Evolutionary conservation across 2,888 invertebrate species (phyloP).

Genomic region (Lasioglossum vierecki): DNA sequence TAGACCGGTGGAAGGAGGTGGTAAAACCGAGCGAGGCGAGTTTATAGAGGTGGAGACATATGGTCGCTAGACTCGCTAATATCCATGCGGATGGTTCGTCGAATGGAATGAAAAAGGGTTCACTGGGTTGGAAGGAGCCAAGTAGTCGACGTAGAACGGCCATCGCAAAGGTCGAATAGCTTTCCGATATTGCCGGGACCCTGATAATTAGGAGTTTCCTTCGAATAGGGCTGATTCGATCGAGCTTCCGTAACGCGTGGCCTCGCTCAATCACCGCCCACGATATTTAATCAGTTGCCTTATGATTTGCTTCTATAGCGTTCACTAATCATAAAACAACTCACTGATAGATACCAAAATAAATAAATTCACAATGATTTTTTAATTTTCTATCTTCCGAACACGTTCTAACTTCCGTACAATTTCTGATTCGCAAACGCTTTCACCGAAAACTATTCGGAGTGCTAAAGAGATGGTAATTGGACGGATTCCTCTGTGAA

Average conservation of each 20-base stretch:
- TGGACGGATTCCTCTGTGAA: constrained; percentile 71
- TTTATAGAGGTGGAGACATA: constrained; percentile 45
- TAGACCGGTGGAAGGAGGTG: not conserved
- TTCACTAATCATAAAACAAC: not conserved
- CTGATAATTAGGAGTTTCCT: constrained; percentile 79
- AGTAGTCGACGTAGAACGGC: constrained; percentile 28
- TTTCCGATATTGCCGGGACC: constrained; percentile 77
- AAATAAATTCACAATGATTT: no score
- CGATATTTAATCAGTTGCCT: not conserved
- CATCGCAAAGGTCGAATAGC: constrained; percentile 77
- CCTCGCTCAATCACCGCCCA: not conserved
- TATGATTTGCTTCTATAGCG: not conserved
- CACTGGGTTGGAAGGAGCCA: constrained; percentile 34
- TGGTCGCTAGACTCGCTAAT: constrained; percentile 34
- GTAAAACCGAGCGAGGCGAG: not conserved
- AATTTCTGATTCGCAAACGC: not conserved
- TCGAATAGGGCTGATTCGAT: constrained; percentile 79
- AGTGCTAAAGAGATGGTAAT: not conserved
- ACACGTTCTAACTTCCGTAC: no score
- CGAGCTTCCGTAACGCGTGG: constrained; percentile 51
- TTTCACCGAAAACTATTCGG: not conserved
- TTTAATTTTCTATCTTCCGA: no score
- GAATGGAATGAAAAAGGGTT: constrained; percentile 44
- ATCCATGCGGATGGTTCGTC: constrained; percentile 49
- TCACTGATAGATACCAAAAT: no score